Conservation (phyloP, 2,888 invertebrate species). For the Laothoe populi region DNA sequence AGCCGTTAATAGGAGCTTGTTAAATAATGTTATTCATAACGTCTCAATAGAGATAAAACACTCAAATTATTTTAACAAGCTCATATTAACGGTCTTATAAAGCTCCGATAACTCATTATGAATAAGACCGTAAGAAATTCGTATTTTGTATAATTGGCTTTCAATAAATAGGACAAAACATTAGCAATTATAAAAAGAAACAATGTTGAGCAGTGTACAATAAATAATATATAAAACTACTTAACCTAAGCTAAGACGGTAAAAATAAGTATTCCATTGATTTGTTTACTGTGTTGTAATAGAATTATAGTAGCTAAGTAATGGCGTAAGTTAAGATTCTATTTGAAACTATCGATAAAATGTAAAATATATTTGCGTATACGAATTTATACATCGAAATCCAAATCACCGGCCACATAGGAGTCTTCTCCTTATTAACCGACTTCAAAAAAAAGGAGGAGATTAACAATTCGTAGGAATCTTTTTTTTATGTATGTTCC, state of each 20-base stretch:
- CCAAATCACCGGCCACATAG: neutral
- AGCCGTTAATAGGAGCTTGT: no score
- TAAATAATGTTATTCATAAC: no score
- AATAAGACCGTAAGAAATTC: neutral
- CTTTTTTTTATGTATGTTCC: no score
- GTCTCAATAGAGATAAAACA: no score
- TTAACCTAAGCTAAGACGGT: conserved; percentile 42
- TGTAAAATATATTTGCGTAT: neutral
- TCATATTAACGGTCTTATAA: no score
- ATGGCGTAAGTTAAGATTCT: conserved; percentile 18
- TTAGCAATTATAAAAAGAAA: conserved; percentile 31
- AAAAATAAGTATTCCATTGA: conserved; percentile 6
- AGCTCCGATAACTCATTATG: no score
- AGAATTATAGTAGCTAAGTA: conserved; percentile 11
- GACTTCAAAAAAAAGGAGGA: no score
- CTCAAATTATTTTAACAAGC: no score
- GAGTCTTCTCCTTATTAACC: no score
- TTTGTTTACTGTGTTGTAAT: neutral
- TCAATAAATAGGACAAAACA: conserved; percentile 19
- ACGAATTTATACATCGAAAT: neutral
- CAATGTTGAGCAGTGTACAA: conserved; percentile 68
- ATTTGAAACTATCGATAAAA: conserved; percentile 6
- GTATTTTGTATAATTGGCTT: conserved; percentile 8
- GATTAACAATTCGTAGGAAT: no score
- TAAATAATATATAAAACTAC: conserved; percentile 68